A percentile compares a stretch with the other conserved stretches of the same genome.
These are phyloP conservation scores for Doryteuthis pealeii DNA, from an alignment of 1,140 invertebrate genomes.

Conservation along the genomic window DNA sequence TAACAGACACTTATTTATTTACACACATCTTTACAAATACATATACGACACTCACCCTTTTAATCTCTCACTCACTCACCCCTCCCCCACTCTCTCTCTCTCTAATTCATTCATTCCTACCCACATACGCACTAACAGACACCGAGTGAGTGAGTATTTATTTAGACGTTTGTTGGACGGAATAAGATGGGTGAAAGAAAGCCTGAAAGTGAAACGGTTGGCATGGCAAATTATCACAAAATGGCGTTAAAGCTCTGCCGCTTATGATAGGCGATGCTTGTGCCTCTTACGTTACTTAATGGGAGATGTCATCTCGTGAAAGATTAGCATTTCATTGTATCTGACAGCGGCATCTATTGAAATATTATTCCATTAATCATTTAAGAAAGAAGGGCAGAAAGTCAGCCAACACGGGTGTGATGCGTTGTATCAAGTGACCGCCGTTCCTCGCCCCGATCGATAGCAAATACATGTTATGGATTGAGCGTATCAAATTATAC, in stretches of 20 bases:
- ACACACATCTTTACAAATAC: too few species aligned
- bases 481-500: neutral
- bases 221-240: constrained; percentile 4
- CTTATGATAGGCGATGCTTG: neutral
- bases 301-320: constrained; percentile 10
- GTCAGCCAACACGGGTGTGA: neutral
- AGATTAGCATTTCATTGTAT: constrained; percentile 8
- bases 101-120: too few species aligned
- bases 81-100: too few species aligned
- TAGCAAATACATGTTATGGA: constrained; percentile 10
- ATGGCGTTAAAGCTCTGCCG: neutral
- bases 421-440: constrained; percentile 6
- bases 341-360: constrained; percentile 6
- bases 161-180: too few species aligned
- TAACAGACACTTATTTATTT: too few species aligned
- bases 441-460: neutral
- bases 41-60: too few species aligned
- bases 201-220: neutral
- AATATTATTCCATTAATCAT: constrained; percentile 11
- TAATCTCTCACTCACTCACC: too few species aligned
- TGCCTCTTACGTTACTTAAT: constrained; percentile 1
- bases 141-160: too few species aligned
- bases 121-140: too few species aligned
- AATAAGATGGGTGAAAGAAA: neutral
- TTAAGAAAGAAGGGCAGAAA: neutral